Evolutionary conservation across 2,113 vertebrate genomes (phyloP).

Genomic region (Anarhynchus alexandrinus): DNA sequence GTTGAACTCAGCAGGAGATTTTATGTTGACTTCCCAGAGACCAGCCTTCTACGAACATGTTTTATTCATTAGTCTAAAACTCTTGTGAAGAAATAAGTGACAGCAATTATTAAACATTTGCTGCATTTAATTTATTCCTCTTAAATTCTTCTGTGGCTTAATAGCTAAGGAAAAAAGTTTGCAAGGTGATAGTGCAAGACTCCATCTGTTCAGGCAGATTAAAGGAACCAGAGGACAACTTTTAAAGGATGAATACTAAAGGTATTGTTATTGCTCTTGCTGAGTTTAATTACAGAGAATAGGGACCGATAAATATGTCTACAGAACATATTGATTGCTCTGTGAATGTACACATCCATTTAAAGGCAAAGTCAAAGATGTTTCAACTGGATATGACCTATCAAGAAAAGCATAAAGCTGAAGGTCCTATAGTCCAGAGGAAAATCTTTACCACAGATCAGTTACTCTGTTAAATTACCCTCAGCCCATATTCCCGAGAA

Average conservation of each 20-base stretch:
- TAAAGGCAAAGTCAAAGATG: slow-evolving; percentile 20
- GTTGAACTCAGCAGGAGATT: background rate
- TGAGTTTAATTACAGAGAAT: slow-evolving; percentile 41
- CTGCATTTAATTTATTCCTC: background rate
- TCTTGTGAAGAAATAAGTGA: background rate
- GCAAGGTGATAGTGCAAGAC: slow-evolving; percentile 35
- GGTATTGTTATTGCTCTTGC: slow-evolving; percentile 45
- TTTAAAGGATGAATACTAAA: background rate
- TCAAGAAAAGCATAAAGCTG: background rate
- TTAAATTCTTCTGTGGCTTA: background rate
- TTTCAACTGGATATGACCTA: background rate
- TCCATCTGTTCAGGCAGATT: slow-evolving; percentile 54
- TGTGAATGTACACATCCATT: background rate
- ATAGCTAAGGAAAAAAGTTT: slow-evolving; percentile 21
- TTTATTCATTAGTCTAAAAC: background rate
- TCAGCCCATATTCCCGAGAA: background rate
- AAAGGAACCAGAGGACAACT: slow-evolving; percentile 16
- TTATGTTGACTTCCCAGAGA: background rate
- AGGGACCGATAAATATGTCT: slow-evolving; percentile 44
- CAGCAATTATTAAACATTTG: background rate
- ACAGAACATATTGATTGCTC: background rate
- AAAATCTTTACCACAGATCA: background rate
- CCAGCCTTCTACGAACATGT: background rate
- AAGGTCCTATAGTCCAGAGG: too few species aligned
- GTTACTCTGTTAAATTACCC: background rate